Base-by-base conservation (phyloP, 2,888 invertebrate genomes). In the Graphium colonna region DNA sequence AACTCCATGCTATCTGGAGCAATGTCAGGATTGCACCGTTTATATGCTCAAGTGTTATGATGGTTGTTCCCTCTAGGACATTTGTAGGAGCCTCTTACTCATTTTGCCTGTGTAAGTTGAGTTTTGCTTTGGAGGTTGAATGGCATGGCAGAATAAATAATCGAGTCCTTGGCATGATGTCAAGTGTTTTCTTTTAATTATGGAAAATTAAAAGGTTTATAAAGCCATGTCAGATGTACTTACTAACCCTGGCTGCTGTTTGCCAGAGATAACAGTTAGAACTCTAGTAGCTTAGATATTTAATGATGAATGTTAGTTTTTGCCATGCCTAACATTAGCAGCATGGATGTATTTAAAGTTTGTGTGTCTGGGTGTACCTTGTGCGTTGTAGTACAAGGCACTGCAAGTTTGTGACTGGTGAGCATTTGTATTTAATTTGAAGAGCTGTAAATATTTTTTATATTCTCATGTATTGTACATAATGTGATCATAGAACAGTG, bases 361-460 rank as follows among this genome's bases (percentile, higher is more conserved):
- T 63, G 62, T 63, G 60, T 68, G 69, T 60, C 56, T 69, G 72
- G 64, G 63, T 53, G 67, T 60, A 55, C 31, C 72, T 71, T 67
- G 73, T 87, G 63, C 83, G 87, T 88, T 87, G 60, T 87, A 87
- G 87, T 79, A 86, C 64, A 70, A 66, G 56, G 74, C 59, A 62
- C 50, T 66, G 63, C 44, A 52, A 59, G 53, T 62, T 59, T 67
- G 58, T 56, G 57, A 46, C 53, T 64, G 61, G 52, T 63, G 60
- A 9, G 31, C 36, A 36, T 3, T 33, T 59, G 62, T 71, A 73
- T 77, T 73, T 72, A 74, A 73, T 73, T 74, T 65, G 58, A 64
- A 79, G 76, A 77, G 74, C 60, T 85, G 85, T 86, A 86, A 80
- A 87, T 87, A 83, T 76, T 75, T 75, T 74, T 45, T 73, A 36